Evolutionary conservation across 23 tunicate species (phyloP), one percentile per base, ranked within the genome.

Genomic region (Phallusia fumigata): DNA sequence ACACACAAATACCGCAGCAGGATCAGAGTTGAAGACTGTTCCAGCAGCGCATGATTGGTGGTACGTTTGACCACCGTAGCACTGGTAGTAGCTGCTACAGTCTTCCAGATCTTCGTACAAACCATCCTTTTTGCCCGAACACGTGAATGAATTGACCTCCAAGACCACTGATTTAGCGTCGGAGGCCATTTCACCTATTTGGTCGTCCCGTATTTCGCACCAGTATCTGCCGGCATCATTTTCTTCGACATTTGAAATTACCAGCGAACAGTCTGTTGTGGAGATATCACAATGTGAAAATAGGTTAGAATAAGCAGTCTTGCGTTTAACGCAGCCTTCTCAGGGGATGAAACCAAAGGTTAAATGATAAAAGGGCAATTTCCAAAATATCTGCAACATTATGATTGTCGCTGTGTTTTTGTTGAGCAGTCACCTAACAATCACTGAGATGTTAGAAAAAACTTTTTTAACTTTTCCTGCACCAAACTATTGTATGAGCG

Each of bases 191-290:
- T 89, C 94, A 13, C 88, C 88, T 53, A 84, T 32, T 34, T 24
- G 51, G 49, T 84, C 75, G 32, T 32, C 52, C 8, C 33, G 78
- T 18, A 88, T 35, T 45, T 91, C 88, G 77, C 96, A 91, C 96
- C 96, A 91, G 51, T 86, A 91, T 74, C 96, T 78, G 6, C 96
- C 96, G 52, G 76, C 73, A 45, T 91, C 96, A 15, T 45, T 34
- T 33, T 5, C 81, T 32, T 34, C 58, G n/a, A 83, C 65, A 1
- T 32, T 50, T 65, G 31, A 18, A 1, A 91, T 86, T 3, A 52
- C 52, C 69, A 91, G 65, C 32, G 81, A 65, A 45, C 76, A 31
- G 47, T 84, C 96, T 91, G 52, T 30, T 40, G n/a, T n/a, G n/a
- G n/a, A n/a, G n/a, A n/a, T n/a, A n/a, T n/a, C n/a, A n/a, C n/a